These are phyloP conservation scores for Imbricaverruca yamaguchii DNA, from an alignment of 2,888 invertebrate genomes.

Conservation along the genomic window DNA sequence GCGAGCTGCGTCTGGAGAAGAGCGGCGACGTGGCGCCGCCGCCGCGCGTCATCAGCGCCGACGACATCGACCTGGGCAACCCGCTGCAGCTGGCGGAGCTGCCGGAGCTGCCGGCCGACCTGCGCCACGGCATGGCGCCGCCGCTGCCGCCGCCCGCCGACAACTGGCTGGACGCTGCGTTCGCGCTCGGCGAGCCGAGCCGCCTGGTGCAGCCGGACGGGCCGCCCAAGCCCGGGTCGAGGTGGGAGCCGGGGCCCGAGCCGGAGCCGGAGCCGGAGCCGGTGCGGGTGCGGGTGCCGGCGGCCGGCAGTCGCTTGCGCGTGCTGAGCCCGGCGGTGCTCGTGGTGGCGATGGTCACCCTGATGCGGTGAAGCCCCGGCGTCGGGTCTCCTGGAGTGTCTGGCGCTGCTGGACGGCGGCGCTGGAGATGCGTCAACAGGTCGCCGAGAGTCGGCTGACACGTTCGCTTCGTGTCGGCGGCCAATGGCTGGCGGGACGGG, in stretches of 20 bases:
- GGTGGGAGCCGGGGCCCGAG: background rate
- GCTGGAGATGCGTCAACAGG: too few species aligned
- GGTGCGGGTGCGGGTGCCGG: background rate
- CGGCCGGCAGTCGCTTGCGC: background rate
- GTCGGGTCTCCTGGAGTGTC: background rate
- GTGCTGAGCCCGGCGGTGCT: background rate
- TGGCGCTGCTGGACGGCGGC: too few species aligned
- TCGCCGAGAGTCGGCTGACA: too few species aligned
- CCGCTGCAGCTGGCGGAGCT: slow-evolving; percentile 1
- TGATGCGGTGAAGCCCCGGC: background rate
- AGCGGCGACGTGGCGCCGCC: background rate
- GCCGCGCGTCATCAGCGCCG: background rate
- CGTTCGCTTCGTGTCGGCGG: too few species aligned
- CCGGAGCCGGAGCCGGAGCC: background rate
- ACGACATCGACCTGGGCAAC: slow-evolving; percentile 13
- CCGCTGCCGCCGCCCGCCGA: background rate
- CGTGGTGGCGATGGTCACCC: background rate
- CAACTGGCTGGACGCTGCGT: background rate
- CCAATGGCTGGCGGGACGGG: too few species aligned
- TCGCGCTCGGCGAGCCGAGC: background rate
- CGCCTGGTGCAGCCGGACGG: background rate
- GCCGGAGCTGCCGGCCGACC: background rate
- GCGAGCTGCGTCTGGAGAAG: background rate
- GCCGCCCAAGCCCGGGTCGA: background rate
- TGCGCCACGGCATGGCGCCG: background rate